Evolutionary conservation across 2,797 vertebrate species (phyloP), one percentile per base, ranked within the genome.

Genomic region (Typhlichthys subterraneus): DNA sequence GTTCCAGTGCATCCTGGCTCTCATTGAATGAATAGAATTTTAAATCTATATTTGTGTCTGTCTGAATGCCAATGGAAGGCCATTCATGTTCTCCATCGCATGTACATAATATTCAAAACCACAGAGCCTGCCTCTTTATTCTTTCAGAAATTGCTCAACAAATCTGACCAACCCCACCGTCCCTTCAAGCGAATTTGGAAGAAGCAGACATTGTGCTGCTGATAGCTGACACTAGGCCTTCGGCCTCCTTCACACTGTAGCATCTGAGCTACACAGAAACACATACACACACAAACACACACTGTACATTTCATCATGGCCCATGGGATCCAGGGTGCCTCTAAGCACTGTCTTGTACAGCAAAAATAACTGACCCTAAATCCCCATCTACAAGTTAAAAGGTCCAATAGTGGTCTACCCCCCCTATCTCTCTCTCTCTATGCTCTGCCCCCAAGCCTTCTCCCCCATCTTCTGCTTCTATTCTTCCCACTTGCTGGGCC

Each of bases 261-360:
- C 88, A 90, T 91, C 85, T 91, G 88, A 80, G 87, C 84, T 84
- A 85, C 67, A 76, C 77, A 69, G 73, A 77, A 82, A 70, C 38
- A 45, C 63, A 50, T 61, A 49, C 49, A 45, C 65, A 59, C 64
- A 54, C 59, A 56, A 12, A 42, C 53, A 56, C 54, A 52, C 45
- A 50, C 59, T 51, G 48, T 51, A 53, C 55, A 67, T 70, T 85
- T 79, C 74, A 75, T 77, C 70, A 57, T 56, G 70, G 74, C 84
- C 84, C 69, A 65, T 70, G 75, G 84, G 68, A 84, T 78, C 70
- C 70, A 66, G 76, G 45, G 29, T 70, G 72, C 64, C 79, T 74
- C 73, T 58, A 17, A 81, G 76, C 46, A 4, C 42, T 47, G 54
- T 80, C 71, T 70, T 15, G n/a, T 65, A 47, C 73, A 67, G 56